Conservation (phyloP, 2,797 vertebrate genomes). For the Ptychadena robeensis region DNA sequence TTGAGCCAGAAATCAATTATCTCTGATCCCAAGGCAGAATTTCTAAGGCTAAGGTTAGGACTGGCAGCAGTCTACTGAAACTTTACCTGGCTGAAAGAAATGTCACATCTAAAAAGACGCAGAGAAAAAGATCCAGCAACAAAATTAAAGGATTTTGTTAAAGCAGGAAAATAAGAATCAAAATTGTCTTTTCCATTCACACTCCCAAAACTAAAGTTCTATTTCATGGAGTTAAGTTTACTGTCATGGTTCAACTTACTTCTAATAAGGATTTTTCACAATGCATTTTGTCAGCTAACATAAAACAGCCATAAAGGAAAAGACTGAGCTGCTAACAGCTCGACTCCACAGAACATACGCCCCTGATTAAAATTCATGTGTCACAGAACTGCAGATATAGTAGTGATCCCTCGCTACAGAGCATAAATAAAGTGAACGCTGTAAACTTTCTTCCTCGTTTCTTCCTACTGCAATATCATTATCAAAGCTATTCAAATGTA, state of each 20-base stretch:
- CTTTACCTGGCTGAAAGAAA: conserved; percentile 51
- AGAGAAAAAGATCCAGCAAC: conserved; percentile 34
- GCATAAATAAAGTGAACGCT: conserved; percentile 14
- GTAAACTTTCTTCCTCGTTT: conserved; percentile 15
- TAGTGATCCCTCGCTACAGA: not conserved
- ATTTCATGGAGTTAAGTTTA: conserved; percentile 23
- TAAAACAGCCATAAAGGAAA: not conserved
- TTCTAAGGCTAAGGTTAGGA: conserved; percentile 51
- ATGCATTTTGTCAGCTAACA: conserved; percentile 4
- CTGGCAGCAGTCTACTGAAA: conserved; percentile 35
- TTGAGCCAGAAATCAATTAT: conserved; percentile 59
- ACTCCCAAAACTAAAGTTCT: not conserved
- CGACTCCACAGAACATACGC: not conserved
- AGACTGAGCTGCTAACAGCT: not conserved
- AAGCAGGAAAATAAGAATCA: conserved; percentile 13
- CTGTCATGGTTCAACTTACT: conserved; percentile 10
- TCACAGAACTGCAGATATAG: not conserved
- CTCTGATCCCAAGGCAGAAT: conserved; percentile 46
- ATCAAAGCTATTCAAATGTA: conserved; percentile 54
- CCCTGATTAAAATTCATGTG: conserved; percentile 1
- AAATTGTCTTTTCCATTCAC: conserved; percentile 17
- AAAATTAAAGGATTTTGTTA: conserved; percentile 33
- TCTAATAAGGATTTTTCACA: conserved; percentile 30
- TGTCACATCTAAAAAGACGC: conserved; percentile 29
- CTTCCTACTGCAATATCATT: conserved; percentile 47